phyloP scores from a whole-genome alignment of 2,113 vertebrate genomes.

The Scatophagus argus region DNA sequence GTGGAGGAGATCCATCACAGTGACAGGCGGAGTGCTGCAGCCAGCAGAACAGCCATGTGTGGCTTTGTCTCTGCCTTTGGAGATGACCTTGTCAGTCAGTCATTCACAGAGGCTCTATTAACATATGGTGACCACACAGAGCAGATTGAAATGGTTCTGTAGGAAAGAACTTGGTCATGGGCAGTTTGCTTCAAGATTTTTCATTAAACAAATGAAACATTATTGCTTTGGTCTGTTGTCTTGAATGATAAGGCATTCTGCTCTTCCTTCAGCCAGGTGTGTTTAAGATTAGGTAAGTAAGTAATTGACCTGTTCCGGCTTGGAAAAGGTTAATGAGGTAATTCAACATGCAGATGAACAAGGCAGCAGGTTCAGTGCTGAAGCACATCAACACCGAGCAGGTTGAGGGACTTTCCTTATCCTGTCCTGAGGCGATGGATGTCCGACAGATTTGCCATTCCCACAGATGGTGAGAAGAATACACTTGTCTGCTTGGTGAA shows the following conservation, averaged over 20 bases:
- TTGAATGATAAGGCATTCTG: not conserved
- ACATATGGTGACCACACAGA: conserved; percentile 5
- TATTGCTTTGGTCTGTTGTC: not conserved
- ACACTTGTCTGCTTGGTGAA: conserved; percentile 19
- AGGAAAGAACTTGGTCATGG: not conserved
- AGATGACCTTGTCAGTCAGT: conserved; percentile 63
- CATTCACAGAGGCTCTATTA: conserved; percentile 2
- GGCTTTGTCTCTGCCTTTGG: conserved; percentile 52
- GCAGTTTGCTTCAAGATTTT: not conserved
- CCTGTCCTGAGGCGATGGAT: conserved; percentile 29
- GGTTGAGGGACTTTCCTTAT: conserved; percentile 15
- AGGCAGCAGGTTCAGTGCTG: not conserved
- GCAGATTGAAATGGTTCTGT: not conserved
- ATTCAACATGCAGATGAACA: conserved; percentile 59
- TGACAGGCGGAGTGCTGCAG: conserved; percentile 57
- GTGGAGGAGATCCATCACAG: conserved; percentile 72
- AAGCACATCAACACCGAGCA: not conserved
- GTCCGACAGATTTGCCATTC: conserved; percentile 46
- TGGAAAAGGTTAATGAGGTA: conserved; percentile 75
- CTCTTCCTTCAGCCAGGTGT: conserved; percentile 4
- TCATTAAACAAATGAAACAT: not conserved
- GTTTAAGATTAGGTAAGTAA: conserved; percentile 55
- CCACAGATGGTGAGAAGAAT: conserved; percentile 40
- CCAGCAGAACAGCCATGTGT: conserved; percentile 45
- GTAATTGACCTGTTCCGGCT: conserved; percentile 62